A percentile compares a stretch with the other conserved stretches of the same genome.
These are phyloP conservation scores for Oedothorax gibbosus DNA, from an alignment of 1,140 invertebrate genomes.

Conservation along the genomic window DNA sequence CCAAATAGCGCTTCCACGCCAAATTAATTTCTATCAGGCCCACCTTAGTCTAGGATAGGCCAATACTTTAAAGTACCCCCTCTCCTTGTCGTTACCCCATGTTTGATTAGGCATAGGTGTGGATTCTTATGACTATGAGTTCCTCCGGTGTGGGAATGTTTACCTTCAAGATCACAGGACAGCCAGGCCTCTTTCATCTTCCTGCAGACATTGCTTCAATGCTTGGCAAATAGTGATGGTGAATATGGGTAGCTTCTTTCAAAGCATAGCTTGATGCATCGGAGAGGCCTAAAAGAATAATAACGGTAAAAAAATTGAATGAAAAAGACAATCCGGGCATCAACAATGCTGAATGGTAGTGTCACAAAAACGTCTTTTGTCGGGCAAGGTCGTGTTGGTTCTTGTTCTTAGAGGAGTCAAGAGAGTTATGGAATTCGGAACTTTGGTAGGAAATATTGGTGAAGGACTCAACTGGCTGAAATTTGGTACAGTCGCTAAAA, in stretches of 20 bases:
- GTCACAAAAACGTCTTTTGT: too few species aligned
- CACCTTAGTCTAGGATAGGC: neutral
- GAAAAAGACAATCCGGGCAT: too few species aligned
- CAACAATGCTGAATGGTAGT: too few species aligned
- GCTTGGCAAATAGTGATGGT: slow-evolving; percentile 34
- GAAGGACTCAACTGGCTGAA: too few species aligned
- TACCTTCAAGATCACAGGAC: slow-evolving; percentile 36
- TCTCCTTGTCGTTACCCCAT: slow-evolving; percentile 20
- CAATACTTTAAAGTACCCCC: slow-evolving; percentile 11
- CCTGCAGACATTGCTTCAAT: slow-evolving; percentile 39
- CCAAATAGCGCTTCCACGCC: slow-evolving; percentile 46
- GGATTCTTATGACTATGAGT: slow-evolving; percentile 1
- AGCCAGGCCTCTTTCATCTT: slow-evolving; percentile 33
- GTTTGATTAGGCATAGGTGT: slow-evolving; percentile 51
- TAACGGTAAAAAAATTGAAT: too few species aligned
- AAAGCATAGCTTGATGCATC: neutral
- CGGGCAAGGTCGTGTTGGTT: too few species aligned
- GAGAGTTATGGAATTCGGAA: too few species aligned
- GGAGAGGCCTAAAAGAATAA: too few species aligned
- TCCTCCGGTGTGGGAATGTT: slow-evolving; percentile 42
- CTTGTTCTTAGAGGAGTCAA: too few species aligned
- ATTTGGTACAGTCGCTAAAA: too few species aligned
- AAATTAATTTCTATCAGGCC: slow-evolving; percentile 40
- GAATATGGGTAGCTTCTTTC: slow-evolving; percentile 27
- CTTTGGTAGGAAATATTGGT: too few species aligned